Evolutionary conservation across 2,113 vertebrate species (phyloP).

Genomic region (Archocentrus centrarchus): DNA sequence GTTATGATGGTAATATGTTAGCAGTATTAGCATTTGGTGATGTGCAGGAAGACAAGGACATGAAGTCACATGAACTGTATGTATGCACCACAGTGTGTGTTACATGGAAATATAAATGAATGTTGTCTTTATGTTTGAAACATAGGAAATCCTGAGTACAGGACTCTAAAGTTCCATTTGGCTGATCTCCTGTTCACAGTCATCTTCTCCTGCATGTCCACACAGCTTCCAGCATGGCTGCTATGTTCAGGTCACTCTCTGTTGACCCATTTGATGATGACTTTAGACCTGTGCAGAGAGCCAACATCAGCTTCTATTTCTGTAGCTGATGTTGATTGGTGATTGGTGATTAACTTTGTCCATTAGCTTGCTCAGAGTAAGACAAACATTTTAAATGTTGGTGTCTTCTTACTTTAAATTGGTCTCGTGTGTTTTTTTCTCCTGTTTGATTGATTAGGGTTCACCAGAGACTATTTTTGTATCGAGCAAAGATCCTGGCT

Average conservation of each 20-base stretch:
- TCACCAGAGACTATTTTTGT: too few relatives aligned
- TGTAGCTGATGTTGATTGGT: too few relatives aligned
- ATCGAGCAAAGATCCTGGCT: neutral
- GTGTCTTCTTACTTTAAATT: neutral
- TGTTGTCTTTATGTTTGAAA: neutral
- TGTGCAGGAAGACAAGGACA: constrained; percentile 15
- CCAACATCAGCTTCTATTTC: neutral
- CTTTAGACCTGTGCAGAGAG: too few relatives aligned
- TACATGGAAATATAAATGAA: neutral
- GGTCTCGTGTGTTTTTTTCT: neutral
- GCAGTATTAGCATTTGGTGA: neutral
- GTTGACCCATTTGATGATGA: too few relatives aligned
- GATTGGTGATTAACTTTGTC: too few relatives aligned
- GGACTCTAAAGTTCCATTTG: too few relatives aligned
- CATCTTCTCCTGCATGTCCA: too few relatives aligned
- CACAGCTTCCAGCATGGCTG: too few relatives aligned
- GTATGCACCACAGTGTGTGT: neutral
- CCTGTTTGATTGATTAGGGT: neutral
- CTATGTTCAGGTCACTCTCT: too few relatives aligned
- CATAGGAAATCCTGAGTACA: too few relatives aligned
- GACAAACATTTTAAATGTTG: neutral
- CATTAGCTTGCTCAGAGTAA: neutral
- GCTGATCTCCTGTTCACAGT: neutral
- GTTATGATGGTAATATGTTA: neutral
- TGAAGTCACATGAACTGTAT: constrained; percentile 12